These are phyloP conservation scores for Microhierax caerulescens DNA, from an alignment of 2,797 vertebrate species.

Conservation along the genomic window DNA sequence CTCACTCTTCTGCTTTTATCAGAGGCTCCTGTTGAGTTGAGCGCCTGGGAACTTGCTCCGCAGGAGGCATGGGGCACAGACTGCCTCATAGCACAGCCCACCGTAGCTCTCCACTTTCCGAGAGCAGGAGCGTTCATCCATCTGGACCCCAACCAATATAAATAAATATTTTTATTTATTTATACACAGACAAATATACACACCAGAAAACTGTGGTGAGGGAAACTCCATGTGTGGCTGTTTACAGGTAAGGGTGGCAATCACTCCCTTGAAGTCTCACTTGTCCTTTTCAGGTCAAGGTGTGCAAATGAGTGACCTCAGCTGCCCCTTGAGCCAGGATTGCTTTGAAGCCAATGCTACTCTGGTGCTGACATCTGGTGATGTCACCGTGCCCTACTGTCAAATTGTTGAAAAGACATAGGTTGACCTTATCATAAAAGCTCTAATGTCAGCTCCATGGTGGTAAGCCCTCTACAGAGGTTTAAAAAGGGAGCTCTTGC, in stretches of 20 bases:
- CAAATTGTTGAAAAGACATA: background rate
- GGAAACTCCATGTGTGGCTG: background rate
- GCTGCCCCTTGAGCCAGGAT: background rate
- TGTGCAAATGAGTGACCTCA: background rate
- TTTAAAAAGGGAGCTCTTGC: background rate
- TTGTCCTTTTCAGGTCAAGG: background rate
- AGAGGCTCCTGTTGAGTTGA: background rate
- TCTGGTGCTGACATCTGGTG: background rate
- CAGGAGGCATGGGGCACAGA: background rate
- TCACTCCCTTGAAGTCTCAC: background rate
- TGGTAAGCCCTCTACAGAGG: background rate
- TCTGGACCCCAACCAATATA: background rate
- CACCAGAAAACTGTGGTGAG: background rate
- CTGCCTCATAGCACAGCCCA: rapidly evolving
- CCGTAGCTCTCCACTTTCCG: rapidly evolving
- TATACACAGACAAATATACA: too few species aligned
- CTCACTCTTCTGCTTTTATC: background rate
- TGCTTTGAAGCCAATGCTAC: background rate
- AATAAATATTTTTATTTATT: too few species aligned
- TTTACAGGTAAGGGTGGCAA: background rate
- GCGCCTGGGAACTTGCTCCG: background rate
- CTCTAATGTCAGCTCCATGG: background rate
- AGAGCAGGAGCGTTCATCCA: background rate
- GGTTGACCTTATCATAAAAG: background rate
- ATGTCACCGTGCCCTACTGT: background rate